phyloP scores from a whole-genome alignment of 2,113 vertebrate species.

The Melanerpes aurifrons region DNA sequence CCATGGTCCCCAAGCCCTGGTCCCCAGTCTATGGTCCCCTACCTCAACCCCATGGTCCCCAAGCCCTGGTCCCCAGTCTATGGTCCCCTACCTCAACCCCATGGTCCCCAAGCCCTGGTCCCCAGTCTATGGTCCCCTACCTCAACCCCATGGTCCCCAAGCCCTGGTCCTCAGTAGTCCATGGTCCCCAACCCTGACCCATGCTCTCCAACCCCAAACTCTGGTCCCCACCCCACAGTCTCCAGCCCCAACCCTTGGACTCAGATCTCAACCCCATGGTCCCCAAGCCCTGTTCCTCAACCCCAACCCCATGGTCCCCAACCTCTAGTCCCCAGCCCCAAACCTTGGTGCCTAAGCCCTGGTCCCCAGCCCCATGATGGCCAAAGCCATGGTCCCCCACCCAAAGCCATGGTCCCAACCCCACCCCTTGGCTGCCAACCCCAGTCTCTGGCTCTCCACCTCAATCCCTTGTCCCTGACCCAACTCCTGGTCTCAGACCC shows the following conservation, averaged over 20 bases:
- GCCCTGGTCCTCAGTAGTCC: background rate
- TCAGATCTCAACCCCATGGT: background rate
- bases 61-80: background rate
- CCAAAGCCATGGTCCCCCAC: too few relatives aligned
- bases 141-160: too few relatives aligned
- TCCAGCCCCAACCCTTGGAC: too few relatives aligned
- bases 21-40: background rate
- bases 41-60: too few relatives aligned
- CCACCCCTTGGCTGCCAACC: background rate
- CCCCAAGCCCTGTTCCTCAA: background rate
- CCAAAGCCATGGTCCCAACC: too few relatives aligned
- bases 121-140: too few relatives aligned
- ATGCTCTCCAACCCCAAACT: too few relatives aligned
- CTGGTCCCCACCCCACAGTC: too few relatives aligned
- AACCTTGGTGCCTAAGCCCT: background rate
- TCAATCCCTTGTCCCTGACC: too few relatives aligned
- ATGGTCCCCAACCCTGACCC: too few relatives aligned
- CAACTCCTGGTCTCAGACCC: background rate
- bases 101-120: fast-evolving
- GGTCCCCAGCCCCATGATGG: background rate
- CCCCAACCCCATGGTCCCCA: background rate
- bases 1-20: fast-evolving
- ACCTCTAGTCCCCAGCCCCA: background rate
- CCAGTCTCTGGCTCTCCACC: too few relatives aligned
- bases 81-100: background rate